Base-by-base conservation (phyloP, 2,888 invertebrate species). In the Mythimna loreyi region DNA sequence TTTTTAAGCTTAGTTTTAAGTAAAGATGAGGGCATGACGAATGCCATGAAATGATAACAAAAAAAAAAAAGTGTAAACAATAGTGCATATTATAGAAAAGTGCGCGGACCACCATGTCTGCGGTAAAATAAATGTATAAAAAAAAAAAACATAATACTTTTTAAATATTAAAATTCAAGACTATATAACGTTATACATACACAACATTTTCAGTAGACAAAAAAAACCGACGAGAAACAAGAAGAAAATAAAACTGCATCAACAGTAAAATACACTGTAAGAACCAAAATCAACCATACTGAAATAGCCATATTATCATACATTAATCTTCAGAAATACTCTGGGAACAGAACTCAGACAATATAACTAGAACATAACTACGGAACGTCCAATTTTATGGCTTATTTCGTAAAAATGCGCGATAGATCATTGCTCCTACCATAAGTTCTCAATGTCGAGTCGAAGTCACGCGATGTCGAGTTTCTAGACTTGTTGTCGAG, bases 381-480 rank as follows among this genome's bases (percentile, higher is more conserved):
- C 85, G 84, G 89, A 89, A 87, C 89, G 89, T 89, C 88, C 87
- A 90, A 92, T 93, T 93, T 93, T 93, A 94, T 91, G 89, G 93
- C 90, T 92, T 93, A 93, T 94, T 94, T 92, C 88, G 92, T 92
- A 90, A 92, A 90, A 93, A 93, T 92, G 90, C 85, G 87, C 90
- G 80, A 89, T 94, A 92, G 91, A 93, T 93, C 93, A 92, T 90
- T 85, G 87, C 88, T 88, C 89, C 83, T 91, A 93, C 93, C 68
- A 91, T 69, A 75, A 73, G 86, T 87, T 23, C 81, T 84, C 82
- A 82, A 82, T 60, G 75, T 66, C 40, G 63, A 80, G 62, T 61
- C 45, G 21, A 74, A 78, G 86, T 88, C 90, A 91, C 90, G 90
- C 90, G 80, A 91, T 78, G 79, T 60, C 77, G 56, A 59, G 28